Base-by-base conservation (phyloP, 2,797 vertebrate genomes). In the Epinephelus coioides region DNA sequence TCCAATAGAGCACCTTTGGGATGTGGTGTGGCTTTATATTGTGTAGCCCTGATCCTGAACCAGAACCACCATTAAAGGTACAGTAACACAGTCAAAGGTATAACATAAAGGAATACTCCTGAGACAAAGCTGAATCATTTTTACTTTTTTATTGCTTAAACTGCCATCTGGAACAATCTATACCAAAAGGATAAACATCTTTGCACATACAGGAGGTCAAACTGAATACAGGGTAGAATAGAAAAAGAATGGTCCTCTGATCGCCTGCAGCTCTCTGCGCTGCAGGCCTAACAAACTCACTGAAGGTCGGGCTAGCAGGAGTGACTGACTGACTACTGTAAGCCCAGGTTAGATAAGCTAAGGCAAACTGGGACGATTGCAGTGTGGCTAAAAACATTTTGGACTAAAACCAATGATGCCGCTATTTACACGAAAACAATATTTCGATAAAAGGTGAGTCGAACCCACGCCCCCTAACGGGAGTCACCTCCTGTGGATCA, bases 121-220 rank as follows among this genome's bases (percentile, higher is more conserved):
- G 49, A 78, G 25, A 79, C 71, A 76, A 81, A 84, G 68, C 19
- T 1, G 47, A 69, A 83, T 83, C 38, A 50, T 90, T 94, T 94
- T 92, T 86, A 90, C 81, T 87, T 92, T 95, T 96, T 96, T 96
- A 96, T 96, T 96, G 95, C 96, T 98, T 97, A 96, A 97, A 97
- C 97, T 98, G 97, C 97, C 95, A 94, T 97, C 93, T 97, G 96
- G 96, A 97, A 98, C 97, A 97, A 97, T 97, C 97, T 97, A 96
- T 96, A 98, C 97, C 97, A 98, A 97, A 98, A 97, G 92, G 94
- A 97, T 96, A 93, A 97, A 95, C 94, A 93, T 96, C 95, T 97
- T 95, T 96, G 96, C 97, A 97, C 96, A 97, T 96, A 97, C 93
- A 97, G 95, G 95, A 97, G 96, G 95, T 96, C 92, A 96, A 97